Evolutionary conservation across 2,888 invertebrate genomes (phyloP).

Genomic region (Prostheceraeus crozeri): DNA sequence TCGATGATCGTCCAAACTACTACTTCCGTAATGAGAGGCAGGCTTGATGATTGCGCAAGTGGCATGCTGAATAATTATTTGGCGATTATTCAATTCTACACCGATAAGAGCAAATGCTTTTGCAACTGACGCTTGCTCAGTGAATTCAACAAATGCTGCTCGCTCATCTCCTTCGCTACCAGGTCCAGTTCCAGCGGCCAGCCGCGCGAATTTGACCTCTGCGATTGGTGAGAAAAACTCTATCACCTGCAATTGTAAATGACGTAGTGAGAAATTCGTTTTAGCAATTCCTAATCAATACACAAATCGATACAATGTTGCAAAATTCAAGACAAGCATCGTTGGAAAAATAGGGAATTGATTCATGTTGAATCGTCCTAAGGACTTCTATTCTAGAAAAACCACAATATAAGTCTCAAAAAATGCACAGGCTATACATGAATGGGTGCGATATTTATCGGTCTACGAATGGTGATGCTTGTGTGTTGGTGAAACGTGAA

Average conservation of each 20-base stretch:
- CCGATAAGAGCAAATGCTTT: conserved; percentile 64
- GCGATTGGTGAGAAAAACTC: conserved; percentile 29
- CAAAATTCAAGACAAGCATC: no score
- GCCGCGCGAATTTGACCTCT: conserved; percentile 33
- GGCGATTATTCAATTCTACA: conserved; percentile 20
- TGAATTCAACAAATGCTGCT: conserved; percentile 72
- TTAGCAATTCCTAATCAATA: conserved; percentile 42
- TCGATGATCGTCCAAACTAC: conserved; percentile 23
- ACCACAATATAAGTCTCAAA: no score
- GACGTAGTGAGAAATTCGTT: conserved; percentile 40
- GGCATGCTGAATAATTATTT: conserved; percentile 29
- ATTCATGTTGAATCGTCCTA: no score
- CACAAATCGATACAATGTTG: no score
- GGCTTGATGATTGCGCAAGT: conserved; percentile 30
- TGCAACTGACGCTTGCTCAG: conserved; percentile 78
- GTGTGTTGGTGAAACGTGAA: no score
- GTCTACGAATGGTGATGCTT: no score
- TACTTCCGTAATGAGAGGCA: conserved; percentile 27
- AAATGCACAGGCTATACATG: no score
- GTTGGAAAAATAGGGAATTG: no score
- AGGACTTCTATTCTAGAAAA: no score
- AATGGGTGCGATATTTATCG: no score
- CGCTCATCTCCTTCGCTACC: conserved; percentile 64
- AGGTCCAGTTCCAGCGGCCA: conserved; percentile 50
- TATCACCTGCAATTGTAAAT: conserved; percentile 32